Percentiles rank a stretch among this genome's conserved stretches.
phyloP scores from a whole-genome alignment of 2,113 vertebrate genomes.

The Dasyprocta punctata region DNA sequence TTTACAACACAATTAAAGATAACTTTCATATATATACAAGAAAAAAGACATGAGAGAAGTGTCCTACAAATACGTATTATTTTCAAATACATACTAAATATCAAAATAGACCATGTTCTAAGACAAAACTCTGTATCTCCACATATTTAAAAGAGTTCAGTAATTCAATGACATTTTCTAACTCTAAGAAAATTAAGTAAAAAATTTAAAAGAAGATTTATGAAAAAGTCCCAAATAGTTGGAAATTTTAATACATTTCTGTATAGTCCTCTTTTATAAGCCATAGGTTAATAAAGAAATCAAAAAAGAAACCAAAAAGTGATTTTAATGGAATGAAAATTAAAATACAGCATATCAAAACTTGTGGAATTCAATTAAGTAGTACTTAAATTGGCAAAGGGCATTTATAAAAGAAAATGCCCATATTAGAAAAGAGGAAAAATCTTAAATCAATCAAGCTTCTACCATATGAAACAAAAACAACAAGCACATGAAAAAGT shows the following conservation, averaged over 20 bases:
- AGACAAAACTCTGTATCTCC: background rate
- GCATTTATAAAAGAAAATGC: background rate
- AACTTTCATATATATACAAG: background rate
- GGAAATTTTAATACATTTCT: background rate
- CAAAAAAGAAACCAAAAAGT: background rate
- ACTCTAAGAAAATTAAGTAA: background rate
- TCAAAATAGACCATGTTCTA: background rate
- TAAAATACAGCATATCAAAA: slow-evolving; percentile 28
- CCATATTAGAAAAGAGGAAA: background rate
- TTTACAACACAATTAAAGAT: background rate
- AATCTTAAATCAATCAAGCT: background rate
- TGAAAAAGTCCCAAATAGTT: slow-evolving; percentile 11
- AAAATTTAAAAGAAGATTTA: background rate
- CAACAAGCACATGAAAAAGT: background rate
- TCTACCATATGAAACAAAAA: background rate
- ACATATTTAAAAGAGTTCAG: slow-evolving; percentile 1
- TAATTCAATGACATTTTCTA: background rate
- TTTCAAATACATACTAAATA: background rate
- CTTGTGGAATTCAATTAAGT: background rate
- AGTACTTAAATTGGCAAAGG: background rate
- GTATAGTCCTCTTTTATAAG: background rate
- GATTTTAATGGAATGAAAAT: background rate
- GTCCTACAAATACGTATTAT: background rate
- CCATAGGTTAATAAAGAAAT: background rate
- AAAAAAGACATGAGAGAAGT: background rate